Percentiles rank a stretch among this genome's conserved stretches.
Evolutionary conservation across 1,140 invertebrate genomes (phyloP).

Genomic region (Catajapyx aquilonaris): DNA sequence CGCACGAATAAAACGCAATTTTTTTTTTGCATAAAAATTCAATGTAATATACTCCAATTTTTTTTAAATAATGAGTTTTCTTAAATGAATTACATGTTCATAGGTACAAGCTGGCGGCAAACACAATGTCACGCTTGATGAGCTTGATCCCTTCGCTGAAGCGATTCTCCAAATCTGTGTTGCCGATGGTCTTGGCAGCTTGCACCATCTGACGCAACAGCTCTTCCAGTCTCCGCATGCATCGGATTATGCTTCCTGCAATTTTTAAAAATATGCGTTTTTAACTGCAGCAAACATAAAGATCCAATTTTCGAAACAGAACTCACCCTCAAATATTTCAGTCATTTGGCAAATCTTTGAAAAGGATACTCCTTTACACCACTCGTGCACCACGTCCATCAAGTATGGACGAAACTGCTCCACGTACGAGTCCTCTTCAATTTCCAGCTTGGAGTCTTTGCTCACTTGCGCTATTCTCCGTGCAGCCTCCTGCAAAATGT

Average conservation of each 20-base stretch:
- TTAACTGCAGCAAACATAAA: neutral
- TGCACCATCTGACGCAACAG: conserved; percentile 83
- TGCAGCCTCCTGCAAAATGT: conserved; percentile 54
- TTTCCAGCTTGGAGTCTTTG: conserved; percentile 67
- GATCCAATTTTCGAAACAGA: neutral
- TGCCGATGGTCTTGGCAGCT: conserved; percentile 92
- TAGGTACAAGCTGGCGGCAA: conserved; percentile 94
- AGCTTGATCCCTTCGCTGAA: conserved; percentile 81
- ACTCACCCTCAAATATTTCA: conserved; percentile 86
- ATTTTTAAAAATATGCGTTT: no score
- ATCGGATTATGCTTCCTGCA: conserved; percentile 89
- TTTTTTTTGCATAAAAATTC: no score
- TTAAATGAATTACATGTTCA: no score
- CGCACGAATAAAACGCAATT: no score
- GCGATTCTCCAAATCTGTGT: conserved; percentile 86
- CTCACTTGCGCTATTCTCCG: conserved; percentile 78
- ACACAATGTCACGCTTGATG: conserved; percentile 95
- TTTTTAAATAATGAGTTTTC: no score
- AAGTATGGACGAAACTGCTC: conserved; percentile 82
- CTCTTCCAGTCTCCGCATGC: conserved; percentile 91
- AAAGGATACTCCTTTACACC: conserved; percentile 89
- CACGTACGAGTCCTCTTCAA: conserved; percentile 82
- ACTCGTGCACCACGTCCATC: conserved; percentile 94
- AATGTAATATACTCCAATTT: no score
- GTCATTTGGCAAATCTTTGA: conserved; percentile 88